Evolutionary conservation across 2,888 invertebrate genomes (phyloP), one percentile per base, ranked within the genome.

Genomic region (Gymnocheta viridis): DNA sequence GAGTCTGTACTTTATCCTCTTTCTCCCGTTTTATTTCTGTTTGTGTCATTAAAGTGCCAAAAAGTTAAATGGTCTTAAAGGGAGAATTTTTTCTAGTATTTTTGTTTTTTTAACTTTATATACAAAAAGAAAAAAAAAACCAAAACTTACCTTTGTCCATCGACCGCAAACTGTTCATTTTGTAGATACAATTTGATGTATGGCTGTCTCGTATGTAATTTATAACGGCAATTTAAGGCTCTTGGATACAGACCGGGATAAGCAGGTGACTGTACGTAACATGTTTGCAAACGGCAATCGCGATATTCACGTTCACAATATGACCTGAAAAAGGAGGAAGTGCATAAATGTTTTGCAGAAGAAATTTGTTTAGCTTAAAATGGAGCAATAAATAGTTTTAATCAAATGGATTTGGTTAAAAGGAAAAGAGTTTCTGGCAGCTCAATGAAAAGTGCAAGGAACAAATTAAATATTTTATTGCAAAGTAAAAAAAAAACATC

Each of bases 91-190:
- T 22, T 35, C 62, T 44, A 10, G 24, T 44, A 41, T 41, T 22
- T 41, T 49, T 54, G 2, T 72, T 62, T 74, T 17, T 49, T 29
- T 5, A 0, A 41, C 12, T 49, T 27, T 24, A 3, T 44, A 14
- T 14, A 22, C 27, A 58, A 9, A 69, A 54, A 27, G 9, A 22
- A 38, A 58, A 9, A 69, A 54, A 27, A 54, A 41, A 54, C 12
- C 0, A 41, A 12, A 17, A 17, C 91, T 90, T 87, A 92, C 92
- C 92, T 94, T 89, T 98, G 97, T 1, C 98, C 98, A 88, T 98
- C 98, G 87, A 98, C 97, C 91, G 98, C 97, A 93, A 98, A 98
- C 91, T 97, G 97, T 91, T 97, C 97, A 91, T 97, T 97, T 91
- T 97, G 97, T 88, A 97, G 96, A 93, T 97, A 97, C 87, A 97